A percentile compares a stretch with the other conserved stretches of the same genome.
phyloP scores from a whole-genome alignment of 1,140 invertebrate species.

The Meloidogyne hapla region DNA sequence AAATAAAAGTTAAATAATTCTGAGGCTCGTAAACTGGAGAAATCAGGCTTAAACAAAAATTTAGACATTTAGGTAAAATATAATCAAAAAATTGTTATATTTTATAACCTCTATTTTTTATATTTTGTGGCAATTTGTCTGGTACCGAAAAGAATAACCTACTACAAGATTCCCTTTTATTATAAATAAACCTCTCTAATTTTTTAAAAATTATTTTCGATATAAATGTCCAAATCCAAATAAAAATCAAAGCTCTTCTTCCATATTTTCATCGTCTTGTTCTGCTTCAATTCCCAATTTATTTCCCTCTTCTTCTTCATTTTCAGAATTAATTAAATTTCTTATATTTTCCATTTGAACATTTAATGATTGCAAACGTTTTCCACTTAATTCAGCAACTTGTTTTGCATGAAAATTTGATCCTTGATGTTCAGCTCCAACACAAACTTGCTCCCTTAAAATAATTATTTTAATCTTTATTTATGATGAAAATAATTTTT shows the following conservation, averaged over 20 bases:
- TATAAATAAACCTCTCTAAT: no score
- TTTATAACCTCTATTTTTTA: no score
- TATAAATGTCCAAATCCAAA: no score
- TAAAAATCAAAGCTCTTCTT: background rate
- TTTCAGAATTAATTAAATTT: background rate
- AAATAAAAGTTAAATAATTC: no score
- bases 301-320: background rate
- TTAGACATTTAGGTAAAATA: no score
- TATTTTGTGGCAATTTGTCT: no score
- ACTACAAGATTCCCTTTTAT: no score
- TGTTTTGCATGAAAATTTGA: slow-evolving; percentile 40
- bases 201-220: no score
- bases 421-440: slow-evolving; percentile 49
- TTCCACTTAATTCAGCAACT: slow-evolving; percentile 12
- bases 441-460: slow-evolving; percentile 43
- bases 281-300: background rate
- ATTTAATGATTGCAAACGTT: slow-evolving; percentile 12
- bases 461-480: background rate
- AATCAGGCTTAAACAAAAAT: no score
- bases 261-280: background rate
- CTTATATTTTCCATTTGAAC: background rate
- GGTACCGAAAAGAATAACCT: no score
- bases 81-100: no score
- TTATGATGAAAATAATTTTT: background rate
- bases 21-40: no score